Conservation (phyloP, 2,888 invertebrate genomes). For the Pegoplata infirma region DNA sequence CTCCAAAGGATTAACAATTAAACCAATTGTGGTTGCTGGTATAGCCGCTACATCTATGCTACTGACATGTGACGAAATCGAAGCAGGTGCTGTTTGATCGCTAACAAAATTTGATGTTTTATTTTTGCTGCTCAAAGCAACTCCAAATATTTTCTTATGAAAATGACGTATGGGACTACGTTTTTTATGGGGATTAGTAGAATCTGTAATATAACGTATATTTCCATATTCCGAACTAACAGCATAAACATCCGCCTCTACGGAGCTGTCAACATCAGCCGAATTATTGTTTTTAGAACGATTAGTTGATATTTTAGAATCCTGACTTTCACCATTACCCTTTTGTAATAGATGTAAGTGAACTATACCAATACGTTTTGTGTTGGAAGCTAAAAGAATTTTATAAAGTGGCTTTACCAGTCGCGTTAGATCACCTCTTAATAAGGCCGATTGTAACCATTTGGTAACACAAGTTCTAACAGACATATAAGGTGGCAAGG, state of each 20-base stretch:
- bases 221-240: constrained; percentile 90
- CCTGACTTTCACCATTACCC: constrained; percentile 74
- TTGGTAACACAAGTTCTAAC: constrained; percentile 82
- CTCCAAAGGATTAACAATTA: constrained; percentile 83
- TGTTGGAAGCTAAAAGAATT: constrained; percentile 87
- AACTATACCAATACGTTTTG: constrained; percentile 89
- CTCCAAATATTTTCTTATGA: constrained; percentile 78
- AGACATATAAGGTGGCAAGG: constrained; percentile 75
- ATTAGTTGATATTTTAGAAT: constrained; percentile 61
- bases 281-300: constrained; percentile 54
- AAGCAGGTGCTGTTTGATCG: constrained; percentile 69
- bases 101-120: constrained; percentile 77
- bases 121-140: constrained; percentile 77
- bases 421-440: constrained; percentile 87
- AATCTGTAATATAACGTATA: constrained; percentile 79
- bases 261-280: constrained; percentile 70
- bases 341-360: constrained; percentile 83
- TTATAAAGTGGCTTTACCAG: constrained; percentile 87
- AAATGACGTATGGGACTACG: constrained; percentile 76
- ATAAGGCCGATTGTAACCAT: constrained; percentile 86
- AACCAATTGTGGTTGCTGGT: constrained; percentile 79
- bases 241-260: constrained; percentile 84
- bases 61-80: constrained; percentile 54
- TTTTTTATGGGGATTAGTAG: constrained; percentile 71
- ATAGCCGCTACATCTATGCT: constrained; percentile 65